A percentile compares a stretch with the other conserved stretches of the same genome.
These are phyloP conservation scores for Phrynosoma blainvillii DNA, from an alignment of 2,113 vertebrate species.

Conservation along the genomic window DNA sequence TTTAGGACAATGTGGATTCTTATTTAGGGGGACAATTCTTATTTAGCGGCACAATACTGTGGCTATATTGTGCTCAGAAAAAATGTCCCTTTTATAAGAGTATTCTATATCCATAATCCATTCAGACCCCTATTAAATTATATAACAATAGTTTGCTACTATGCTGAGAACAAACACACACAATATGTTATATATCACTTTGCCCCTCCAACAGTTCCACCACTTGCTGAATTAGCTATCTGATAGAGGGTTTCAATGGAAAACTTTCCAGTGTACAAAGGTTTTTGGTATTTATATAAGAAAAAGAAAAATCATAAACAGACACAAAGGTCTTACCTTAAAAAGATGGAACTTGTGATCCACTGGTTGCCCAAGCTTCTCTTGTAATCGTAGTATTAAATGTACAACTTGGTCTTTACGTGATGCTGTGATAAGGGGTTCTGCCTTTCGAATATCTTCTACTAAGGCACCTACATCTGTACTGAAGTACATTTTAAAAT, in stretches of 20 bases:
- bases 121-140: conserved; percentile 5
- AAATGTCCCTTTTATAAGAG: neutral
- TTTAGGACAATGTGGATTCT: too few relatives aligned
- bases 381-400: conserved; percentile 86
- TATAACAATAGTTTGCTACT: conserved; percentile 23
- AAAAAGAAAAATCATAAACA: neutral
- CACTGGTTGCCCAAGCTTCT: conserved; percentile 84
- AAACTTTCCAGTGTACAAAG: neutral
- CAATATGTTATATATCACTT: neutral
- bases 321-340: conserved; percentile 79
- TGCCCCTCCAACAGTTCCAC: too few relatives aligned
- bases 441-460: conserved; percentile 82
- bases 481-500: conserved; percentile 65
- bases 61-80: neutral
- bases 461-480: conserved; percentile 83
- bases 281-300: too few relatives aligned
- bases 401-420: conserved; percentile 80
- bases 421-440: conserved; percentile 88
- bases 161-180: conserved; percentile 4
- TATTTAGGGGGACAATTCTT: too few relatives aligned
- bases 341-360: conserved; percentile 85
- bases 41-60: neutral
- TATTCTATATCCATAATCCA: neutral
- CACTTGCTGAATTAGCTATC: neutral
- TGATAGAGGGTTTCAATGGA: neutral